Evolutionary conservation across 1,140 invertebrate species (phyloP).

Genomic region (Scylla paramamosain): DNA sequence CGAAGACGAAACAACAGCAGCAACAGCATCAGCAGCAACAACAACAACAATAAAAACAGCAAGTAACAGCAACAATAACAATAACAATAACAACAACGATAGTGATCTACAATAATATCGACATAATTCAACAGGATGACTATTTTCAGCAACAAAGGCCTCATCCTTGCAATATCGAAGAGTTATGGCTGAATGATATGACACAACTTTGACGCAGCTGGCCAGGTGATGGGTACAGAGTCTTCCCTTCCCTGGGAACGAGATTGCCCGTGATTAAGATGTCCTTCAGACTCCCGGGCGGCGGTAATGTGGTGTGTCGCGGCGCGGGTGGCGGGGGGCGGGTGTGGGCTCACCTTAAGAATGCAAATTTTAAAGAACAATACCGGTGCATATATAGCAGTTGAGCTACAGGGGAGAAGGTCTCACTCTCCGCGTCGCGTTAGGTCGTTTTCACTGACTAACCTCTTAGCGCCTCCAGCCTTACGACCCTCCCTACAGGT

Average conservation of each 20-base stretch:
- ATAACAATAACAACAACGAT: no score
- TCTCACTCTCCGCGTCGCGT: background rate
- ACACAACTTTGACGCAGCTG: no score
- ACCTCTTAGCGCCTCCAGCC: background rate
- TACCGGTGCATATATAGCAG: conserved; percentile 34
- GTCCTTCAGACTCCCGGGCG: background rate
- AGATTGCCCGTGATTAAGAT: conserved; percentile 12
- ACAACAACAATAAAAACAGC: no score
- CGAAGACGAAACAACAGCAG: no score
- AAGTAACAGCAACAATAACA: no score
- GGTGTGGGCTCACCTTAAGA: conserved; percentile 18
- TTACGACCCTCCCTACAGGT: background rate
- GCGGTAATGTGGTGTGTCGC: background rate
- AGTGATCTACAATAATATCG: no score
- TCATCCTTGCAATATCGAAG: no score
- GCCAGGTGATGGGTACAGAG: no score
- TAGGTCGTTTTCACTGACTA: background rate
- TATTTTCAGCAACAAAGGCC: no score
- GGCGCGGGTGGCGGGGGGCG: background rate
- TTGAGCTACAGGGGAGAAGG: background rate
- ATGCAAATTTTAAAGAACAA: conserved; percentile 48
- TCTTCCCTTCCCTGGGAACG: background rate
- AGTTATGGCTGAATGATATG: no score
- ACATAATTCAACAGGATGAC: no score
- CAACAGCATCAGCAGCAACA: no score